Percentiles rank a stretch among this genome's conserved stretches.
Evolutionary conservation across 2,888 invertebrate genomes (phyloP).

Genomic region (Chymomyza amoena): DNA sequence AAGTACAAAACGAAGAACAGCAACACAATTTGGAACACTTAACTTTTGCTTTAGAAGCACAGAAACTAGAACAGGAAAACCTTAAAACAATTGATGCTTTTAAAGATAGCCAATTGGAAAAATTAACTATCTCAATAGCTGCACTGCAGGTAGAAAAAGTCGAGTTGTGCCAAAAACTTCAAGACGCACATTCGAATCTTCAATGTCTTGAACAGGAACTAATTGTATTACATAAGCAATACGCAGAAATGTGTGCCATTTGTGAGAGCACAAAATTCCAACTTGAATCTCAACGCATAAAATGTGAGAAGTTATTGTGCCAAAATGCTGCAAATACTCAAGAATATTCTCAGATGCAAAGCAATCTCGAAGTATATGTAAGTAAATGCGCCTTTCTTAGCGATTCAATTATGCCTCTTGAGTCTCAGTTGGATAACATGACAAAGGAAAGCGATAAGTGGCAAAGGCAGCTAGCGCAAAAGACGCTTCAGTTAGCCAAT

Average conservation of each 20-base stretch:
- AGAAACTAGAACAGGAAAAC: conserved; percentile 55
- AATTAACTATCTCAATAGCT: conserved; percentile 36
- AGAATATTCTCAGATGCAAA: conserved; percentile 48
- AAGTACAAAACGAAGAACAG: conserved; percentile 62
- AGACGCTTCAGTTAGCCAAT: background rate
- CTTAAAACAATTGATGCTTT: conserved; percentile 40
- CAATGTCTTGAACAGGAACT: conserved; percentile 52
- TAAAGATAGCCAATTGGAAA: conserved; percentile 55
- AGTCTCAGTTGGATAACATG: conserved; percentile 32
- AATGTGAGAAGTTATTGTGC: conserved; percentile 48
- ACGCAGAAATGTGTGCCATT: conserved; percentile 54
- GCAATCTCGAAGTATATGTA: conserved; percentile 50
- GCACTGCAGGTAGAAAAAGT: conserved; percentile 39
- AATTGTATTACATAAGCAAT: conserved; percentile 52
- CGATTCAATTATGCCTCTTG: conserved; percentile 37
- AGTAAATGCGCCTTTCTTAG: conserved; percentile 47
- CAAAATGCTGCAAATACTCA: conserved; percentile 43
- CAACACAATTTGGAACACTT: conserved; percentile 63
- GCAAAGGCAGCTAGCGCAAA: background rate
- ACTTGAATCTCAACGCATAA: conserved; percentile 53
- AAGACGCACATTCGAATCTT: conserved; percentile 32
- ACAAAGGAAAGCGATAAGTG: conserved; percentile 9
- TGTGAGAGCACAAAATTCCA: conserved; percentile 63
- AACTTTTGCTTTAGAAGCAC: conserved; percentile 51
- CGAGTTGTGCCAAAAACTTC: conserved; percentile 21